Base-by-base conservation (phyloP, 1,140 invertebrate species). In the Tribolium castaneum region DNA sequence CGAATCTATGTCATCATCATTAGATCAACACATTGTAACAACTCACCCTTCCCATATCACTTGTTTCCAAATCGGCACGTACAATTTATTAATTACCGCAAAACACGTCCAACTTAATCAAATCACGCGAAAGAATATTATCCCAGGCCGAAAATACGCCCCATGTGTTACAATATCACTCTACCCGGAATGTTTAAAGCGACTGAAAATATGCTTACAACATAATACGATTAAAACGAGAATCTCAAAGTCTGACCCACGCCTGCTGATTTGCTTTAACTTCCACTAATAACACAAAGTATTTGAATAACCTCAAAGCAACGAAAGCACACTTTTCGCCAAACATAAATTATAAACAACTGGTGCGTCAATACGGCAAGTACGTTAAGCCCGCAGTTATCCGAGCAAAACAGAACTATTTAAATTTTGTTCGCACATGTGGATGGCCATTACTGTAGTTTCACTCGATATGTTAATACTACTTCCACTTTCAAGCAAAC, bases 11-110 rank as follows among this genome's bases (percentile, higher is more conserved):
- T 66, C 59, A 66, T 66, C 59, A 66, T 35, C 25, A 66, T 66
- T 66, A 66, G 59, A 66, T 66, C 59, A 66, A 66, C 59, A 66
- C 59, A 66, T 13, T 66, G 6, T 13, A 66, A 66, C 59, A 25
- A 7, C 25, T 34, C 25, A 35, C n/a, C 59, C 59, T 66, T 35
- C 59, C 22, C 56, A 50, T 62, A 30, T 62, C 56, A 30, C 56
- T 62, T 6, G 30, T 62, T 30, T 6, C 59, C 45, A 35, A 66
- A 66, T 34, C 34, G 59, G n/a, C 59, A 59, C 54, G 59, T 66
- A 34, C 59, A 66, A 66, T 14, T 30, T 66, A 66, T 66, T 66
- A 35, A 66, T 66, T 66, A 35, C 59, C 14, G 12, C n/a, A 35
- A 7, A 66, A n/a, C 10, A 59, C 54, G 54, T 59, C 6, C 16